phyloP scores from a whole-genome alignment of 2,113 vertebrate genomes.

The Microtus richardsoni region DNA sequence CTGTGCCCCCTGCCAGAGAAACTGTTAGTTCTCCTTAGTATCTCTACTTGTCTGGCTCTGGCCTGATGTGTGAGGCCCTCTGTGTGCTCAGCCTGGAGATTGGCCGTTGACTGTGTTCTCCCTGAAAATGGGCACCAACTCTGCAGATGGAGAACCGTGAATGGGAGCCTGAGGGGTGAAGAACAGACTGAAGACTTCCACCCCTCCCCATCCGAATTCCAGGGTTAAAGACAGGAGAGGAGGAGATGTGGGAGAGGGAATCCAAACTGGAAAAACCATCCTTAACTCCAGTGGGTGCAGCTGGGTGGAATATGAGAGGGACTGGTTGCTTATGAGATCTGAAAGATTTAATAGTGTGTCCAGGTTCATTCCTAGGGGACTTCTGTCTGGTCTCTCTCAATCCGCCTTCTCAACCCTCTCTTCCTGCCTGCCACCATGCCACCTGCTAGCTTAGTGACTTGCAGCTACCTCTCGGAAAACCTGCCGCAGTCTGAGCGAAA shows the following conservation, averaged over 20 bases:
- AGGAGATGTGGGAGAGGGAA: background rate
- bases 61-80: background rate
- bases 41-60: background rate
- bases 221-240: background rate
- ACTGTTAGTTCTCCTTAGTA: background rate
- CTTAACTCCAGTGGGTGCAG: background rate
- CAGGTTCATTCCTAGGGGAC: background rate
- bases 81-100: background rate
- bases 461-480: background rate
- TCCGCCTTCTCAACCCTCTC: accelerated
- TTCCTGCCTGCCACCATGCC: no score
- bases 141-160: background rate
- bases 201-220: background rate
- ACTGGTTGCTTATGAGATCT: background rate
- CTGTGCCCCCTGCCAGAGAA: background rate
- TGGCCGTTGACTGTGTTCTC: background rate
- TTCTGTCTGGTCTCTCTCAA: background rate
- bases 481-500: background rate
- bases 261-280: background rate
- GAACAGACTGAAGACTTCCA: background rate
- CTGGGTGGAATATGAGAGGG: background rate
- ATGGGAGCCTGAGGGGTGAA: background rate
- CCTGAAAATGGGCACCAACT: background rate
- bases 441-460: background rate
- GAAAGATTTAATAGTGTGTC: background rate